Conservation (phyloP, 2,888 invertebrate species). For the Clanis bilineata region DNA sequence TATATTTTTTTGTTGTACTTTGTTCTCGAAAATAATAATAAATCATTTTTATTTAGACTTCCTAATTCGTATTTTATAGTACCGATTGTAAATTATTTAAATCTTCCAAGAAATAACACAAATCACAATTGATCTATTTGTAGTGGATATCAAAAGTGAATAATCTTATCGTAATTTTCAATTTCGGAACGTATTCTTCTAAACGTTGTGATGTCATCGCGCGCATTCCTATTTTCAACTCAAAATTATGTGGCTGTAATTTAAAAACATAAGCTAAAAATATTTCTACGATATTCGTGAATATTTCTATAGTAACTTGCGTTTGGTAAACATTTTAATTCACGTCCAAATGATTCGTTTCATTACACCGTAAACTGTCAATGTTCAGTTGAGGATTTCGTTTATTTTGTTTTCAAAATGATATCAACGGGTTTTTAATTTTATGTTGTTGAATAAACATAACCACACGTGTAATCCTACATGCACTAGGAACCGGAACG, state of each 20-base stretch:
- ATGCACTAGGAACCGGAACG: conserved; percentile 27
- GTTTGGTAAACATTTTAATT: neutral
- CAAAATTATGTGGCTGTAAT: conserved; percentile 12
- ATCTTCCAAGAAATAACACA: too few species aligned
- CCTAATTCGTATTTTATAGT: too few species aligned
- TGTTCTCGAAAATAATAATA: too few species aligned
- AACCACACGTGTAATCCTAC: neutral
- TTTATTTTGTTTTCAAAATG: conserved; percentile 5
- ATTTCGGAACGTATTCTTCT: neutral
- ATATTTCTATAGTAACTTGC: too few species aligned
- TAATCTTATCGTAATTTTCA: too few species aligned
- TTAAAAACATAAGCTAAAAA: neutral
- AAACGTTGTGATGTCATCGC: conserved; percentile 22
- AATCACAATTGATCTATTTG: too few species aligned
- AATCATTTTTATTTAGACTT: too few species aligned
- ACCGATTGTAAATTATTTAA: too few species aligned
- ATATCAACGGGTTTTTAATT: neutral
- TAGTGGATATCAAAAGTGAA: too few species aligned
- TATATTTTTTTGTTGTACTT: too few species aligned
- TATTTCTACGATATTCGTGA: too few species aligned
- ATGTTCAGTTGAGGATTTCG: neutral
- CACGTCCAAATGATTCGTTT: neutral
- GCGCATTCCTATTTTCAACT: conserved; percentile 23
- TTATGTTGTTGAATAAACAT: neutral
- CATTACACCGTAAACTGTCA: neutral